Evolutionary conservation across 2,113 vertebrate genomes (phyloP).

Genomic region (Tringa solitaria): DNA sequence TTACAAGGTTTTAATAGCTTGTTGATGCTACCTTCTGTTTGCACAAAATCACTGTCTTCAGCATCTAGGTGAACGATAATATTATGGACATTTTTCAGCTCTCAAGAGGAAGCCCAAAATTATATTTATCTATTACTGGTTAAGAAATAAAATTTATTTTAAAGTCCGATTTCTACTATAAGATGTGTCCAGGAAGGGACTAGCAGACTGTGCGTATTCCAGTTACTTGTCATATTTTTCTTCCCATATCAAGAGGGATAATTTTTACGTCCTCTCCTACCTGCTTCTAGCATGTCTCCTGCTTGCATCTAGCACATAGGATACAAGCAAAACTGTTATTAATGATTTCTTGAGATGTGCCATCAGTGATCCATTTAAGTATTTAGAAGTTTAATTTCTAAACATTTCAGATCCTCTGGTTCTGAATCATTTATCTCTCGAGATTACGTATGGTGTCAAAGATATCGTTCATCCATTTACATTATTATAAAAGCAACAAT

Average conservation of each 20-base stretch:
- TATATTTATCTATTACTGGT: neutral
- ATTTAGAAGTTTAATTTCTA: neutral
- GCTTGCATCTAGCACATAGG: neutral
- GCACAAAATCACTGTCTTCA: neutral
- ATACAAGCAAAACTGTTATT: neutral
- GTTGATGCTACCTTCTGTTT: neutral
- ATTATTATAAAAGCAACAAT: neutral
- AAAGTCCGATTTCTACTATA: neutral
- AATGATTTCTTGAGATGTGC: neutral
- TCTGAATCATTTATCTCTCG: neutral
- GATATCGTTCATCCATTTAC: neutral
- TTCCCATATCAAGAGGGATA: neutral
- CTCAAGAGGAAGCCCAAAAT: neutral
- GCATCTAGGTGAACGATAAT: neutral
- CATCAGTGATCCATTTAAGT: neutral
- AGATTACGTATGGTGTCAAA: neutral
- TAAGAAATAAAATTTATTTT: neutral
- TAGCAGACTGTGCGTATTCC: neutral
- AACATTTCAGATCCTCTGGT: neutral
- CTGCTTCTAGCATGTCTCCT: neutral
- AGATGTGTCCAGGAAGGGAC: neutral
- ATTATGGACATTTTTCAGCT: neutral
- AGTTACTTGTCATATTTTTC: neutral
- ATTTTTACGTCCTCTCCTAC: neutral
- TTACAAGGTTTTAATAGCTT: neutral